Evolutionary conservation across 2,888 invertebrate genomes (phyloP), one percentile per base, ranked within the genome.

Genomic region (Chironomus tentans): DNA sequence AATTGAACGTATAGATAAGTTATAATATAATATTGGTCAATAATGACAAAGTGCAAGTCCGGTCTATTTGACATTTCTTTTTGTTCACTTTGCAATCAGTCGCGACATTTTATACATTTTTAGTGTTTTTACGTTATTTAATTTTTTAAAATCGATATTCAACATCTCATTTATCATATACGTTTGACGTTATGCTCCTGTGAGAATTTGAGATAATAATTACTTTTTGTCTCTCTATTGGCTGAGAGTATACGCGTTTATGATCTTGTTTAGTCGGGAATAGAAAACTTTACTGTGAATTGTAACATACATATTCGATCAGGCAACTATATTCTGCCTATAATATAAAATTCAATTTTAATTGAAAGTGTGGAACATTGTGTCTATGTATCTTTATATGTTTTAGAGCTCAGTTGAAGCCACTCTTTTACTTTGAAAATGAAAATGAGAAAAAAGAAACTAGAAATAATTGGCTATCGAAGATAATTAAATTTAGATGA

Each of bases 111-210:
- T 24, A 18, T 21, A 62, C 3, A 12, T 15, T 7, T 21, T 62
- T 10, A 2, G 3, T 15, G 22, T 65, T 24, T 10, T 3, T 24
- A 21, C 70, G 21, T 47, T 48, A 70, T 21, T 71, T 56, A 10
- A 6, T 65, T 18, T 6, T 28, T 24, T 21, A 71, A n/a, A 56
- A 24, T 56, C 68, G 38, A 48, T 56, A 71, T 13, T 13, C 22
- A 71, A 71, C 50, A 24, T 71, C 71, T 50, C 71, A 71, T 71
- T 71, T 56, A 71, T 71, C 71, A 71, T 71, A 71, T 71, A 56
- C 56, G 48, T 15, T 50, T 50, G 71, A 50, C 71, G 71, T 71
- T 71, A 50, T 24, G 22, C 10, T 13, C 46, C 50, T 65, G 65
- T 65, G 65, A 56, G 71, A 71, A 71, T 71, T 48, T 50, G 21